Percentiles rank a stretch among this genome's conserved stretches.
These are phyloP conservation scores for Drosophila koepferae DNA, from an alignment of 2,888 invertebrate species.

Conservation along the genomic window DNA sequence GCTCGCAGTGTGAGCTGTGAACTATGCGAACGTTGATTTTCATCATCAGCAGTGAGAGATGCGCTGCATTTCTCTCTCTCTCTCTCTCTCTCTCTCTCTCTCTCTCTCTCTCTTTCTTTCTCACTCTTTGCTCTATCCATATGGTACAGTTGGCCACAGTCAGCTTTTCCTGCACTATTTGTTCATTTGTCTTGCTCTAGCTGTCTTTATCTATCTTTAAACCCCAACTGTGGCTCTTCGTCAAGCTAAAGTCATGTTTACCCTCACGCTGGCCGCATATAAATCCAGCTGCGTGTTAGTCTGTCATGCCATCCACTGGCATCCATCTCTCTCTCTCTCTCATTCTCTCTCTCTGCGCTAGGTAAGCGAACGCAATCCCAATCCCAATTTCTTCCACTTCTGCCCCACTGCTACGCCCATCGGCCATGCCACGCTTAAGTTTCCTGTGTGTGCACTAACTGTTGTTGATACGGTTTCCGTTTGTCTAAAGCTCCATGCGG, in stretches of 20 bases:
- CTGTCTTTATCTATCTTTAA: conserved; percentile 45
- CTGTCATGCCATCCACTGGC: conserved; percentile 52
- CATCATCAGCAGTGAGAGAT: conserved; percentile 61
- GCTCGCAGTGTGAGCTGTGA: conserved; percentile 35
- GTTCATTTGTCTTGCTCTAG: conserved; percentile 63
- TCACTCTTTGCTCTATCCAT: background rate
- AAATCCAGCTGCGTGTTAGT: conserved; percentile 68
- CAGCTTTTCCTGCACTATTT: conserved; percentile 32
- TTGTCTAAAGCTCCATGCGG: conserved; percentile 80
- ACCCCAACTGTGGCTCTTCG: conserved; percentile 16
- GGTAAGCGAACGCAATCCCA: conserved; percentile 37
- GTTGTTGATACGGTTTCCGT: conserved; percentile 80
- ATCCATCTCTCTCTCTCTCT: background rate
- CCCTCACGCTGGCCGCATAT: conserved; percentile 73
- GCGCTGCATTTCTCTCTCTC: background rate
- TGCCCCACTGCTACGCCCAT: conserved; percentile 9
- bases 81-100: background rate
- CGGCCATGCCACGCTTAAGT: background rate
- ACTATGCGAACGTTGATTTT: conserved; percentile 72
- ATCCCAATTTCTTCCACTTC: conserved; percentile 13
- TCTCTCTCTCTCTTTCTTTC: background rate
- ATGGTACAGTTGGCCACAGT: background rate
- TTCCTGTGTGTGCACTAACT: conserved; percentile 65
- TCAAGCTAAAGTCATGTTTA: conserved; percentile 57
- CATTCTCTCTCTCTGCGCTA: conserved; percentile 18